Evolutionary conservation across 2,113 vertebrate species (phyloP).

Genomic region (Prionailurus viverrinus): DNA sequence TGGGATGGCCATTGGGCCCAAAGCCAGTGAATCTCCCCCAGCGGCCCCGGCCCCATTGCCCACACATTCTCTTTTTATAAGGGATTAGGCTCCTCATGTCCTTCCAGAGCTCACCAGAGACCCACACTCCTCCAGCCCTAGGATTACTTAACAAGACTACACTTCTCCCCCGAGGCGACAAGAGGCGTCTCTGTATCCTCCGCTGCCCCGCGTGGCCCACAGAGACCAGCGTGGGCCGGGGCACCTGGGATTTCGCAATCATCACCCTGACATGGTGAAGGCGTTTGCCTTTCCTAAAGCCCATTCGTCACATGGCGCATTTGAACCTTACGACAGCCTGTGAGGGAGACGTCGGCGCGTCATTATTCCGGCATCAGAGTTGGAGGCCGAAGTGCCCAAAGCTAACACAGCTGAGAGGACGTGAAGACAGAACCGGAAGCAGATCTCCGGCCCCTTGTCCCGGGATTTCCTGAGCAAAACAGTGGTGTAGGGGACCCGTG

Average conservation of each 20-base stretch:
- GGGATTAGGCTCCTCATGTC: background rate
- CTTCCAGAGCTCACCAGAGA: background rate
- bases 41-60: fast-evolving
- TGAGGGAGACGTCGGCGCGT: fast-evolving
- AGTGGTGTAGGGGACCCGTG: background rate
- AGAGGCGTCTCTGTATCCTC: background rate
- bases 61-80: background rate
- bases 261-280: background rate
- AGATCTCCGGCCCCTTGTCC: background rate
- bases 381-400: background rate
- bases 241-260: background rate
- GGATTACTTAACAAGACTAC: background rate
- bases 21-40: background rate
- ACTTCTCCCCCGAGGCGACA: background rate
- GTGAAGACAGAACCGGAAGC: background rate
- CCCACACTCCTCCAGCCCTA: background rate
- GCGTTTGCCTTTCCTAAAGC: background rate
- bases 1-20: background rate
- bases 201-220: background rate
- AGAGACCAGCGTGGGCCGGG: background rate
- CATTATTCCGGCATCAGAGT: background rate
- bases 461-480: background rate
- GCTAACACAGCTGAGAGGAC: background rate
- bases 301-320: background rate
- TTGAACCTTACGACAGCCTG: background rate